Evolutionary conservation across 1,140 invertebrate genomes (phyloP).

Genomic region (Calephelis nemesis): DNA sequence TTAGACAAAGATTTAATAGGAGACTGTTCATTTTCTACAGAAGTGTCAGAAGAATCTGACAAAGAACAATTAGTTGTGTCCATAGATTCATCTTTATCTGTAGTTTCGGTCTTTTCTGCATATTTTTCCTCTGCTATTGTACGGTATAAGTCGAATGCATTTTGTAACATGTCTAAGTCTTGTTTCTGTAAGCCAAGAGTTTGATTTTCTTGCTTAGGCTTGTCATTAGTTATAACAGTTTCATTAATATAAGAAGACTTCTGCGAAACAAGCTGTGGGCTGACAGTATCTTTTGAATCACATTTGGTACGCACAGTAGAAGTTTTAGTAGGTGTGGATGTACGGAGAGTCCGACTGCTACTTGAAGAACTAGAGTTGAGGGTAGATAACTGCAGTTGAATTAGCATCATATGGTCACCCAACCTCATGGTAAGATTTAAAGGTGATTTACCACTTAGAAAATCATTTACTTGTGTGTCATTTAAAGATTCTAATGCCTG

Average conservation of each 20-base stretch:
- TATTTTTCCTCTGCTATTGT: slow-evolving; percentile 71
- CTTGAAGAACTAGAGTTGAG: slow-evolving; percentile 78
- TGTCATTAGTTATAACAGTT: slow-evolving; percentile 39
- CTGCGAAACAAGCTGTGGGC: slow-evolving; percentile 52
- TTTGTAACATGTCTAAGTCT: slow-evolving; percentile 79
- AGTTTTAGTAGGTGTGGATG: slow-evolving; percentile 57
- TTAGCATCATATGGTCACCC: slow-evolving; percentile 98
- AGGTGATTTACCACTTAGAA: slow-evolving; percentile 95
- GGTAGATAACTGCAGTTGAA: slow-evolving; percentile 94
- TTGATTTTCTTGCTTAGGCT: slow-evolving; percentile 43
- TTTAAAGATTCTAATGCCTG: slow-evolving; percentile 96
- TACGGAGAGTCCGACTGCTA: slow-evolving; percentile 55
- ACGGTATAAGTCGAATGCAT: slow-evolving; percentile 76
- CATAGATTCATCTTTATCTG: slow-evolving; percentile 52
- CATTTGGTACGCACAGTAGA: slow-evolving; percentile 50
- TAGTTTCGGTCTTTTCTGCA: slow-evolving; percentile 50
- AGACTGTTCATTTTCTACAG: slow-evolving; percentile 77
- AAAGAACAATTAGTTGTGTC: slow-evolving; percentile 57
- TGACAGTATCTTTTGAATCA: slow-evolving; percentile 50
- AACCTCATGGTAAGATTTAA: slow-evolving; percentile 96
- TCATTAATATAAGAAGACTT: slow-evolving; percentile 42
- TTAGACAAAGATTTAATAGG: slow-evolving; percentile 82
- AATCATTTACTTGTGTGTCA: slow-evolving; percentile 96
- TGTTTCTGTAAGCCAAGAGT: slow-evolving; percentile 70
- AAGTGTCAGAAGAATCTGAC: slow-evolving; percentile 58